Evolutionary conservation across 2,113 vertebrate species (phyloP).

Genomic region (Erinaceus europaeus): DNA sequence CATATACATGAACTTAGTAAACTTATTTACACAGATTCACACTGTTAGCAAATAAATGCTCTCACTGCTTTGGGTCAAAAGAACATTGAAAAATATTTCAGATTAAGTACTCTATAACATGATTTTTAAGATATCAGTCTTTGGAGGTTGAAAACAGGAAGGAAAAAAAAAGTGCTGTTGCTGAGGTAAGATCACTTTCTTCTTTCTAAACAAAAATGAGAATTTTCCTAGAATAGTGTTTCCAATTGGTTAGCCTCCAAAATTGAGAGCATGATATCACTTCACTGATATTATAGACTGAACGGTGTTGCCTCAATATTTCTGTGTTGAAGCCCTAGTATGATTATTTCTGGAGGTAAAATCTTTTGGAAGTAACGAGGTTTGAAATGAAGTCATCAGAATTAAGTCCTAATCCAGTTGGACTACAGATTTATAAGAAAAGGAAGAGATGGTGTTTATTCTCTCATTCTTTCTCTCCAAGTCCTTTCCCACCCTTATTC

Average conservation of each 20-base stretch:
- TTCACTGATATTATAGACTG: not conserved
- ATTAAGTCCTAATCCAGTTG: not conserved
- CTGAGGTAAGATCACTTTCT: not conserved
- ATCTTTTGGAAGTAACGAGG: not conserved
- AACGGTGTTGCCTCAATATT: not conserved
- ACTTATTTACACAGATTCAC: not conserved
- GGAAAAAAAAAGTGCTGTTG: not conserved
- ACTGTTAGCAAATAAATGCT: not conserved
- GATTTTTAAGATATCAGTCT: too few relatives aligned
- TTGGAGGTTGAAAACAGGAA: conserved; percentile 17
- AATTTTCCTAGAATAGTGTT: not conserved
- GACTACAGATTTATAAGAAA: not conserved
- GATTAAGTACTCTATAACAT: too few relatives aligned
- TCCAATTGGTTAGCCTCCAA: not conserved
- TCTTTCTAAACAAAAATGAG: conserved; percentile 7
- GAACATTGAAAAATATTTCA: too few relatives aligned
- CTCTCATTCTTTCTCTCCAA: not conserved
- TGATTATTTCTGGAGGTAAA: not conserved
- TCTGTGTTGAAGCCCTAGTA: not conserved
- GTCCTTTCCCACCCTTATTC: not conserved
- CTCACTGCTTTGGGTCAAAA: not conserved
- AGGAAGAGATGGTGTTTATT: not conserved
- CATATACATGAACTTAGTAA: not conserved
- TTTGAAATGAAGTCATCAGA: not conserved
- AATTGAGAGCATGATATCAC: not conserved